A percentile compares a stretch with the other conserved stretches of the same genome.
Conservation (phyloP, 1,140 invertebrate genomes). For the Ridgeia piscesae region DNA sequence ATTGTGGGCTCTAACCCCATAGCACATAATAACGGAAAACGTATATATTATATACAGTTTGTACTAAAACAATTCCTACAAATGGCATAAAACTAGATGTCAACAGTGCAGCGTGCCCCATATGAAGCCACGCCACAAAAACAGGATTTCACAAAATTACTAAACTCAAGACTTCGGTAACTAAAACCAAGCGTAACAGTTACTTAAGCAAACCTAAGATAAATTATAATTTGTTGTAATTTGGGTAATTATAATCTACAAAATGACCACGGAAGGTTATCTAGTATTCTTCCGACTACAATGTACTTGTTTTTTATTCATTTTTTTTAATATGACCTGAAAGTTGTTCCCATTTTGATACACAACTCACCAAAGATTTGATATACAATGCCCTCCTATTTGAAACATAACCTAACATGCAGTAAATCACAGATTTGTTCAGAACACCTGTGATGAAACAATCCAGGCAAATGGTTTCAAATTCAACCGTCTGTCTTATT, state of each 20-base stretch:
- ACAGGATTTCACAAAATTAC: not conserved
- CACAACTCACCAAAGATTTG: too few species aligned
- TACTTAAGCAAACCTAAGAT: not conserved
- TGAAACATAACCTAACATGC: not conserved
- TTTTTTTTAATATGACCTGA: not conserved
- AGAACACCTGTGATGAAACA: not conserved
- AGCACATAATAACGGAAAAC: not conserved
- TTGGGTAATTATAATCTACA: not conserved
- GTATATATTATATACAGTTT: not conserved
- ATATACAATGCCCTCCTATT: not conserved
- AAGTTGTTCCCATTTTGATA: not conserved
- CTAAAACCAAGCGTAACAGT: not conserved
- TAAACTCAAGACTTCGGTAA: not conserved
- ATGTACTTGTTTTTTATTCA: not conserved
- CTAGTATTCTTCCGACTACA: not conserved
- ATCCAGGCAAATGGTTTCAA: not conserved
- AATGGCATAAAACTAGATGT: not conserved
- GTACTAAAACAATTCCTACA: not conserved
- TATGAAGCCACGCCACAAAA: not conserved
- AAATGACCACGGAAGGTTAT: not conserved
- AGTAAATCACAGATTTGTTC: not conserved
- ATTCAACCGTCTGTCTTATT: not conserved
- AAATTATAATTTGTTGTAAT: not conserved
- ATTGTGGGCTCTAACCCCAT: not conserved
- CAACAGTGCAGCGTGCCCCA: not conserved